Evolutionary conservation across 2,113 vertebrate species (phyloP).

Genomic region (Microcebus griseorufus): DNA sequence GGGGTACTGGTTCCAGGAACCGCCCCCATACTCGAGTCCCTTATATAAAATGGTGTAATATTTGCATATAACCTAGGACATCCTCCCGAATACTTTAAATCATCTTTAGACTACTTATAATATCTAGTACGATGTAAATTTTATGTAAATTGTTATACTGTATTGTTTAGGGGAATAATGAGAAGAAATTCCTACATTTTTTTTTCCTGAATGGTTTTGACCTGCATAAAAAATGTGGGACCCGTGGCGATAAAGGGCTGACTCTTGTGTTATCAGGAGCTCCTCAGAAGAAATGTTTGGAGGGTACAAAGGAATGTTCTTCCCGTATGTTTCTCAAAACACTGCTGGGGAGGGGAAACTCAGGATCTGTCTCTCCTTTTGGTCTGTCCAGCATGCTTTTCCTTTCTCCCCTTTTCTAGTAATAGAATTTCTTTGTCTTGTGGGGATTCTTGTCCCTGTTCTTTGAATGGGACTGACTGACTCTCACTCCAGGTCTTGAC

Average conservation of each 20-base stretch:
- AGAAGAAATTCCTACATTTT: neutral
- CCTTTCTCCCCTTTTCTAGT: neutral
- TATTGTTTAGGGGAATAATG: neutral
- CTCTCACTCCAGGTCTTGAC: neutral
- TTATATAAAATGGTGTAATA: neutral
- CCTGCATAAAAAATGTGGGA: neutral
- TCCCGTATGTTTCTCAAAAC: neutral
- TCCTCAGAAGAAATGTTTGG: slow-evolving; percentile 12
- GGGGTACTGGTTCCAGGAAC: neutral
- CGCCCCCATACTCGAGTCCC: neutral
- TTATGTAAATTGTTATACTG: neutral
- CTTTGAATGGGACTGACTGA: neutral
- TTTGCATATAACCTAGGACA: neutral
- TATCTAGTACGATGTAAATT: neutral
- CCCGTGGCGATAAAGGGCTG: neutral
- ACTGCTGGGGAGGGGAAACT: neutral
- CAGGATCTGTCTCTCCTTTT: neutral
- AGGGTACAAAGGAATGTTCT: neutral
- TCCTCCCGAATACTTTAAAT: neutral
- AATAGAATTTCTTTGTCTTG: neutral
- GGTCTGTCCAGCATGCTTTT: neutral
- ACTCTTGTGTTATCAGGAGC: neutral
- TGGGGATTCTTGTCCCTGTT: neutral
- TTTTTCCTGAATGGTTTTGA: neutral
- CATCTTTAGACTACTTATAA: neutral